A percentile compares a stretch with the other conserved stretches of the same genome.
Evolutionary conservation across 2,113 vertebrate genomes (phyloP).

Genomic region (Leuciscus idus): DNA sequence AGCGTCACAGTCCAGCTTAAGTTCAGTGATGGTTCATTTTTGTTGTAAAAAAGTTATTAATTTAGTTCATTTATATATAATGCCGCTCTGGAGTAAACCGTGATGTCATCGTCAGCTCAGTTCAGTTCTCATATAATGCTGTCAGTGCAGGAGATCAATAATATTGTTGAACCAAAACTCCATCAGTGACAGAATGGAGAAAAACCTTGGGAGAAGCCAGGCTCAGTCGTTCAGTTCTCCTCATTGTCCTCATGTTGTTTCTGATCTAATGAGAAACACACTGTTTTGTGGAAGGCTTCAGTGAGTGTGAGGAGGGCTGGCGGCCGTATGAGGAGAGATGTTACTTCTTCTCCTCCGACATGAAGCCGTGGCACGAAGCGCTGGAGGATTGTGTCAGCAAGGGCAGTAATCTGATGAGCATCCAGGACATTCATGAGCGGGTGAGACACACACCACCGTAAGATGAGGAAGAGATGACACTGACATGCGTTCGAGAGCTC

Average conservation of each 20-base stretch:
- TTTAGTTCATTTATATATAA: no score
- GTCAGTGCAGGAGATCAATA: no score
- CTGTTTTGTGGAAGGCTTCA: background rate
- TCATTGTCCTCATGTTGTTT: background rate
- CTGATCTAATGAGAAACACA: background rate
- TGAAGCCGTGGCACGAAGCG: slow-evolving; percentile 70
- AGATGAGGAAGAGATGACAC: background rate
- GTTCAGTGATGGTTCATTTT: no score
- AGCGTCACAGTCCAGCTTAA: no score
- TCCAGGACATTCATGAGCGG: slow-evolving; percentile 72
- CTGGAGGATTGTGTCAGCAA: slow-evolving; percentile 63
- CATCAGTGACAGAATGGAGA: no score
- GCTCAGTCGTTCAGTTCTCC: no score
- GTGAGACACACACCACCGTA: slow-evolving; percentile 61
- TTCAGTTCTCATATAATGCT: no score
- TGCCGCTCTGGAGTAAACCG: no score
- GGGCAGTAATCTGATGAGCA: slow-evolving; percentile 72
- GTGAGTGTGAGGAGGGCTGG: slow-evolving; percentile 74
- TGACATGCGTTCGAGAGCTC: background rate
- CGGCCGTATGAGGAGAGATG: slow-evolving; percentile 71
- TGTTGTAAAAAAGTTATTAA: no score
- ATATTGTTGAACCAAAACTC: no score
- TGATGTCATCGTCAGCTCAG: no score
- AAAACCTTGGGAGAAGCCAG: no score
- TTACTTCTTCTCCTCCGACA: slow-evolving; percentile 73